Base-by-base conservation (phyloP, 2,113 vertebrate genomes). In the Spheniscus mendiculus region DNA sequence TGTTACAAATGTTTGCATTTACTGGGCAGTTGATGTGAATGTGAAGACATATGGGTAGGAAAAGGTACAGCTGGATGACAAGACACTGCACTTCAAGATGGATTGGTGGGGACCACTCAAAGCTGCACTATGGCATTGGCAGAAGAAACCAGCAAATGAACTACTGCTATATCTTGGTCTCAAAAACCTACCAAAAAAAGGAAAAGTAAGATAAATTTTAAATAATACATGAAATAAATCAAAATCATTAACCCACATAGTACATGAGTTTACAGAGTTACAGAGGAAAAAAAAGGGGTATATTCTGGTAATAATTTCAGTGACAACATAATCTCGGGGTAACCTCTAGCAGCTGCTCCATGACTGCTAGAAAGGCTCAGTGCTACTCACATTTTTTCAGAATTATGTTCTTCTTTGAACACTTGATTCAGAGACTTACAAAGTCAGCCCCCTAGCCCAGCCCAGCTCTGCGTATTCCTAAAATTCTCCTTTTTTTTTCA, bases 401-500 rank as follows among this genome's bases (percentile, higher is more conserved):
- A 78, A 66, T 66, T 74, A 58, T 30, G 3, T 73, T 73, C 21
- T 65, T 56, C 26, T 91, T 66, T 50, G n/a, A 53, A 22, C 2
- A 4, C 78, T 71, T 88, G 49, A 71, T 59, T 85, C 42, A 38
- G 19, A 73, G 23, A 63, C 15, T 52, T 72, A 77, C 2, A 2
- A 69, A 90, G 25, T 38, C 30, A 73, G 11, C 1, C 14, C 45
- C 14, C 25, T 53, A 67, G 40, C 18, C 30, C 26, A 42, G 18
- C 5, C 62, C 42, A 53, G 38, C 22, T 63, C 19, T 58, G 34
- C 2, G 0, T 74, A 49, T 58, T 90, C 9, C 55, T 73, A n/a
- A 0, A 0, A 32, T 59, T 67, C 11, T 71, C 20, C 4, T 11
- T 9, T 21, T 10, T 47, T 47, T 50, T 58, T 4, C 10, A 45